phyloP scores from a whole-genome alignment of 1,140 invertebrate species.

The Bombyx mandarina region DNA sequence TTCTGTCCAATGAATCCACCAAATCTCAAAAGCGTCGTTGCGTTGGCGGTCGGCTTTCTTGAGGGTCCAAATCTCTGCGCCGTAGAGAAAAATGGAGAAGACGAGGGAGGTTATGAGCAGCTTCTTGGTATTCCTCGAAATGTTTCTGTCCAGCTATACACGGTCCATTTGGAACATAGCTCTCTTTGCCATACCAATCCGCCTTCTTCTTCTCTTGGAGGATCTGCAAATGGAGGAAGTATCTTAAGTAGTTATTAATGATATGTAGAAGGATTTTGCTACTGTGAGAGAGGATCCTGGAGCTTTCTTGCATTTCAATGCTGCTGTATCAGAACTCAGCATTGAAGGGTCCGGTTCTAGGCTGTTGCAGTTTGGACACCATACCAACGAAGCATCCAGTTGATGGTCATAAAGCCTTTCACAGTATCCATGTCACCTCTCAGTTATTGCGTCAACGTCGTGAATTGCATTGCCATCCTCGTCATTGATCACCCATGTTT shows the following conservation, averaged over 20 bases:
- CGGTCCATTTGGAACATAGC: no score
- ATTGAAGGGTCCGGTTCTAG: constrained; percentile 3
- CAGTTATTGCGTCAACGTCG: constrained; percentile 3
- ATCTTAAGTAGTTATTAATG: no score
- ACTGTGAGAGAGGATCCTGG: constrained; percentile 5
- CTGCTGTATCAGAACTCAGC: constrained; percentile 1
- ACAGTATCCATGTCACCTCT: constrained; percentile 7
- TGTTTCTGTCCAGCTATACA: no score
- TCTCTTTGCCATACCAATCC: no score
- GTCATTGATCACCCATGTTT: constrained; percentile 11
- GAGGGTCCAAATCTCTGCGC: no score
- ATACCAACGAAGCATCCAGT: no score
- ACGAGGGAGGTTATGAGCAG: no score
- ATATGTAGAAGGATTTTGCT: not conserved
- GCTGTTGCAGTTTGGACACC: not conserved
- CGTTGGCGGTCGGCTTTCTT: no score
- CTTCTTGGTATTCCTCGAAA: no score
- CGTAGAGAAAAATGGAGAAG: no score
- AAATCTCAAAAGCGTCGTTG: no score
- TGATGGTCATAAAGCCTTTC: constrained; percentile 6
- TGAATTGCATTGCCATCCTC: constrained; percentile 5
- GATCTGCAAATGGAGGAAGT: not conserved
- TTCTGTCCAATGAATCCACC: no score
- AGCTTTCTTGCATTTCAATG: constrained; percentile 4
- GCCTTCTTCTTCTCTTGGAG: not conserved